Base-by-base conservation (phyloP, 2,888 invertebrate genomes). In the Polymixis lichenea region DNA sequence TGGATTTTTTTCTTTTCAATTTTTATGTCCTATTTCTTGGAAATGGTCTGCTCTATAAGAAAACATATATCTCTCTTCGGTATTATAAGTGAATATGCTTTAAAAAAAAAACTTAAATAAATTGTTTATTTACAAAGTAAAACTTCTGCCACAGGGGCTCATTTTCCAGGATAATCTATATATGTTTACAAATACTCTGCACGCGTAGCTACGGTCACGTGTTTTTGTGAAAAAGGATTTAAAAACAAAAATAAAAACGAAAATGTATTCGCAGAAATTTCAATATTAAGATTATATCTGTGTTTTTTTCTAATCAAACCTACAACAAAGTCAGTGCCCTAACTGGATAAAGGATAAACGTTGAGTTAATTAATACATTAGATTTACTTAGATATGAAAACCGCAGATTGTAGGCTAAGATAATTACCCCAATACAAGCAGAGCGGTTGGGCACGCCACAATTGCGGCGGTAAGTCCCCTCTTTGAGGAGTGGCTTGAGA, bases 291-390 rank as follows among this genome's bases (percentile, higher is more conserved):
- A 13, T 38, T 11, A 46, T 11, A 46, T 11, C 43, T 46, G 13
- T 46, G 3, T 46, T 15, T 58, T 58, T 56, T 25, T 5, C n/a
- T n/a, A n/a, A 19, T 22, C 22, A 17, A 51, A 1, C 15, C 28
- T 15, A 32, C 28, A 28, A 22, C 9, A 51, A n/a, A n/a, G 28
- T 8, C 49, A 22, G 22, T 22, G 2, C 9, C 11, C 19, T 22
- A 55, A 49, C 46, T 43, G 17, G 6, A 32, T 28, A 51, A 6
- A 62, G 19, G 15, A 58, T 43, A 38, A 6, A 38, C 17, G 11
- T 25, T 1, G 13, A 70, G 25, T 46, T 80, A 72, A 77, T 72
- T 77, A 80, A 7, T 38, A 32, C 46, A 78, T 73, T 53, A 60
- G 64, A 72, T 80, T 17, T 65, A 38, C 38, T 5, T 38, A 53